phyloP scores from a whole-genome alignment of 2,797 vertebrate species.

The Neosilurus hyrtlii region DNA sequence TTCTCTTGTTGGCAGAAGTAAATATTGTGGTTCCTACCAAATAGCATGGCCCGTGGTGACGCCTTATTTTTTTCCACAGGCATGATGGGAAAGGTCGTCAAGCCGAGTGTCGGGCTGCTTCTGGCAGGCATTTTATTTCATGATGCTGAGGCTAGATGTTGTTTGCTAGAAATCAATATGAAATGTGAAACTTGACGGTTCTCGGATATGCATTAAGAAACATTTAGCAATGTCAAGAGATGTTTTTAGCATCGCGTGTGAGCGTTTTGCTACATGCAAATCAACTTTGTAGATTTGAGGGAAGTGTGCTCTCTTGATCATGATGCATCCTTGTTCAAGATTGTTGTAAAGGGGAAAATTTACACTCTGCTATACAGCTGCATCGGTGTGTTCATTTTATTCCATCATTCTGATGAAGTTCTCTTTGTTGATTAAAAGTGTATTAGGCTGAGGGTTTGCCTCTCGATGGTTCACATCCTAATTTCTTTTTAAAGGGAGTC shows the following conservation, averaged over 20 bases:
- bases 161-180: constrained; percentile 60
- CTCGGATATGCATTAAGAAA: constrained; percentile 47
- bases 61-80: neutral
- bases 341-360: neutral
- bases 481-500: neutral
- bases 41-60: neutral
- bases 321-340: neutral
- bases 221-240: constrained; percentile 53
- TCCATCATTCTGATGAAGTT: neutral
- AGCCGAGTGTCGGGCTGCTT: neutral
- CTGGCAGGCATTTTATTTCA: neutral
- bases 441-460: neutral
- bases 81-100: neutral
- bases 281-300: neutral
- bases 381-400: neutral
- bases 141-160: neutral
- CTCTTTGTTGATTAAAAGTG: too few species aligned
- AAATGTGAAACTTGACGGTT: constrained; percentile 56
- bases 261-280: neutral
- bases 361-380: neutral
- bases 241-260: neutral
- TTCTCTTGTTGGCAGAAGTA: neutral
- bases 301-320: neutral
- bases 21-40: neutral
- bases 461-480: neutral